Conservation (phyloP, 2,797 vertebrate species). For the Orestias chungarensis region DNA sequence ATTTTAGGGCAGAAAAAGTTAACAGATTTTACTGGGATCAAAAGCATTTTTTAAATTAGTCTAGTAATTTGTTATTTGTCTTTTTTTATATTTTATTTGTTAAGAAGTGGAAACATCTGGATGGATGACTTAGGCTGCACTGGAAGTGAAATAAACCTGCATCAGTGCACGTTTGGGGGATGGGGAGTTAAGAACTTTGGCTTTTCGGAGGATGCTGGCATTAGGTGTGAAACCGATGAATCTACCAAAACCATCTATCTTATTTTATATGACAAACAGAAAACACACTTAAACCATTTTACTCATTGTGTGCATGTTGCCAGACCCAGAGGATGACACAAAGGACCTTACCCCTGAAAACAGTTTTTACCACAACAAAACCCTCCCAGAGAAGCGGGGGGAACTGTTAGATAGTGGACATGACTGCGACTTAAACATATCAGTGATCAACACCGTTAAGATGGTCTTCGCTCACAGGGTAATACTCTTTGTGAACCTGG, state of each 20-base stretch:
- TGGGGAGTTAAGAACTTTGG: conserved; percentile 40
- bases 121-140: conserved; percentile 37
- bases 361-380: conserved; percentile 13
- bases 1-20: background rate
- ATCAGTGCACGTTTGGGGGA: conserved; percentile 23
- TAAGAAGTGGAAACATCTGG: conserved; percentile 46
- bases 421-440: conserved; percentile 69
- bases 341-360: background rate
- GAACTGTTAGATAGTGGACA: conserved; percentile 65
- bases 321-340: background rate
- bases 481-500: conserved; percentile 58
- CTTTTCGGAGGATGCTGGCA: conserved; percentile 44
- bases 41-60: background rate
- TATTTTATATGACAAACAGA: background rate
- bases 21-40: background rate
- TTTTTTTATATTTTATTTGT: background rate
- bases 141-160: conserved; percentile 35
- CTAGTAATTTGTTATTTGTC: background rate
- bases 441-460: conserved; percentile 32
- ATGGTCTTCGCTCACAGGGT: conserved; percentile 65
- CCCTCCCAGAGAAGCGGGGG: conserved; percentile 33
- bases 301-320: background rate
- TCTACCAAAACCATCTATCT: background rate
- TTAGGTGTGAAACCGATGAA: conserved; percentile 45
- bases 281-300: background rate